Percentiles rank a stretch among this genome's conserved stretches.
These are phyloP conservation scores for Thysanoteuthis rhombus DNA, from an alignment of 2,888 invertebrate species.

Conservation along the genomic window DNA sequence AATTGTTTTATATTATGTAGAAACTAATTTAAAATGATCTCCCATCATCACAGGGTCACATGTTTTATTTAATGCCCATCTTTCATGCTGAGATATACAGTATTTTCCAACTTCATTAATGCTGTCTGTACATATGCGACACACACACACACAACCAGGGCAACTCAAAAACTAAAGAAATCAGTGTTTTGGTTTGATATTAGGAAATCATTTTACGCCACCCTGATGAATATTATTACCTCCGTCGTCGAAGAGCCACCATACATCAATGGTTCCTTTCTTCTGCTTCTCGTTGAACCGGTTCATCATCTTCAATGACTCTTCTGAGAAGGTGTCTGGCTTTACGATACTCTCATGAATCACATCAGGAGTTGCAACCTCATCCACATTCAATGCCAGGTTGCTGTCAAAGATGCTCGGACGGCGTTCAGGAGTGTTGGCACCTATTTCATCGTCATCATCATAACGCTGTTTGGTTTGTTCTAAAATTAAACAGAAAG, in stretches of 20 bases:
- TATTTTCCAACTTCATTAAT: too few species aligned
- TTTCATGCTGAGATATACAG: too few species aligned
- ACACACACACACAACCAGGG: too few species aligned
- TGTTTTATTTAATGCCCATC: too few species aligned
- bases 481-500: neutral
- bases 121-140: too few species aligned
- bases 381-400: neutral
- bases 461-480: neutral
- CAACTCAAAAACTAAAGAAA: too few species aligned
- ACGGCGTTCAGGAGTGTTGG: slow-evolving; percentile 21
- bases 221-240: slow-evolving; percentile 71
- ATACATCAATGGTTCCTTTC: slow-evolving; percentile 90
- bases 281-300: slow-evolving; percentile 70
- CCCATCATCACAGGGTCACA: too few species aligned
- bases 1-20: too few species aligned
- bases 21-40: too few species aligned
- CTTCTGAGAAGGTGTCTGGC: slow-evolving; percentile 25
- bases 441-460: neutral
- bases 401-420: slow-evolving; percentile 22
- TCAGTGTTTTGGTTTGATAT: too few species aligned
- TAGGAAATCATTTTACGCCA: too few species aligned
- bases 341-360: slow-evolving; percentile 27
- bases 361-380: slow-evolving; percentile 21
- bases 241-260: slow-evolving; percentile 98
- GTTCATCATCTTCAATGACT: slow-evolving; percentile 36